Percentiles rank a stretch among this genome's conserved stretches.
phyloP scores from a whole-genome alignment of 2,888 invertebrate genomes.

The Drosophila ochracea region DNA sequence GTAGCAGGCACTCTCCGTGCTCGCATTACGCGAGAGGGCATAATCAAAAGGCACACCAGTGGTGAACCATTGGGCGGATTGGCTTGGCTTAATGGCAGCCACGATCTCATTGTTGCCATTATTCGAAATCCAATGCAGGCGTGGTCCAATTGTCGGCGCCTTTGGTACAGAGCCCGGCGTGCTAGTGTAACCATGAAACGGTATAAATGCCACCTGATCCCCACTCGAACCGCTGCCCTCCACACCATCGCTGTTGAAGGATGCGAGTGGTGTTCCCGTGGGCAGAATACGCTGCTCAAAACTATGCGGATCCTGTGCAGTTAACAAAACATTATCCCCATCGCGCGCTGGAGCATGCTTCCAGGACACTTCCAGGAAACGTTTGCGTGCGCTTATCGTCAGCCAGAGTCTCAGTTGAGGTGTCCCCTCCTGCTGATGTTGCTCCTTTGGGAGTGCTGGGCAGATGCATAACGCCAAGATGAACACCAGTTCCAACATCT shows the following conservation, averaged over 20 bases:
- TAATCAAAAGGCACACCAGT: slow-evolving; percentile 83
- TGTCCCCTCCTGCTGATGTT: slow-evolving; percentile 5
- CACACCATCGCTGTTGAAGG: slow-evolving; percentile 41
- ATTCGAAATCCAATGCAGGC: slow-evolving; percentile 80
- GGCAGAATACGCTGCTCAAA: slow-evolving; percentile 73
- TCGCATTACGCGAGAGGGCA: slow-evolving; percentile 77
- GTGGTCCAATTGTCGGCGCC: neutral
- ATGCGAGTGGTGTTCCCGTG: slow-evolving; percentile 68
- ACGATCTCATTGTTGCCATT: slow-evolving; percentile 76
- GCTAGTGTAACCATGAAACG: slow-evolving; percentile 58
- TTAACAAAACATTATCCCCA: slow-evolving; percentile 82
- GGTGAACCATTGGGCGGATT: slow-evolving; percentile 81
- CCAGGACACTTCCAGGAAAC: slow-evolving; percentile 84
- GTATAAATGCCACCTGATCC: slow-evolving; percentile 51
- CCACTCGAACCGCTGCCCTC: slow-evolving; percentile 66
- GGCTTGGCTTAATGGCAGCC: slow-evolving; percentile 76
- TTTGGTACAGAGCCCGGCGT: slow-evolving; percentile 10
- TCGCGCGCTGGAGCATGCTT: slow-evolving; percentile 75
- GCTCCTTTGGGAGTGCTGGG: slow-evolving; percentile 23
- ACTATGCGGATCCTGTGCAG: slow-evolving; percentile 77
- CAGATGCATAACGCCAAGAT: slow-evolving; percentile 33
- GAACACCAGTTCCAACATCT: slow-evolving; percentile 40
- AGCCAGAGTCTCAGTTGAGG: slow-evolving; percentile 74
- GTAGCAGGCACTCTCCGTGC: slow-evolving; percentile 80
- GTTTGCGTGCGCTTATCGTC: slow-evolving; percentile 83